These are phyloP conservation scores for Glyptemys insculpta DNA, from an alignment of 2,797 vertebrate genomes.

Conservation along the genomic window DNA sequence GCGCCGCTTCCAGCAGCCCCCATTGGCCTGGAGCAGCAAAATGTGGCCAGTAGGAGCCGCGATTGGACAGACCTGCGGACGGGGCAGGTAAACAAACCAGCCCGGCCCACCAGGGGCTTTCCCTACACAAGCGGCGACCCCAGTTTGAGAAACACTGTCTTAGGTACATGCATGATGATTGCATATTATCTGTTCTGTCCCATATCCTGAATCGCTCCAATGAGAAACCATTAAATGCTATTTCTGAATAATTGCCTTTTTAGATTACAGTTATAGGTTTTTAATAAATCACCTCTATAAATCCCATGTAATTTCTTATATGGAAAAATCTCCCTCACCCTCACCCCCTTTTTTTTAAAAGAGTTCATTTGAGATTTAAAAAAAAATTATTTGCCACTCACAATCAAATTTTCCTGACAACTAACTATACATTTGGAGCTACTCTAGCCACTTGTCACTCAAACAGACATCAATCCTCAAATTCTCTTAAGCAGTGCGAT, in stretches of 20 bases:
- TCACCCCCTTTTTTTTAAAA: slow-evolving; percentile 34
- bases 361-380: slow-evolving; percentile 47
- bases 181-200: neutral
- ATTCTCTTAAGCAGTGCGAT: neutral
- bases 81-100: too few relatives aligned
- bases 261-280: slow-evolving; percentile 11
- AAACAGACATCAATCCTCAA: neutral
- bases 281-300: slow-evolving; percentile 38
- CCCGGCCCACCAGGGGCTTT: too few relatives aligned
- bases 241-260: slow-evolving; percentile 13
- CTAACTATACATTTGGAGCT: neutral
- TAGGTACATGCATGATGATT: neutral
- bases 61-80: too few relatives aligned
- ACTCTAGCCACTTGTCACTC: neutral
- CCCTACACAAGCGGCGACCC: too few relatives aligned
- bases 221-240: neutral
- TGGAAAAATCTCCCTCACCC: slow-evolving; percentile 6
- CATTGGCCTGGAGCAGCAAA: too few relatives aligned
- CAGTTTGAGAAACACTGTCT: neutral
- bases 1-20: too few relatives aligned
- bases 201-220: neutral
- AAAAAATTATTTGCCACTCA: slow-evolving; percentile 8
- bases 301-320: slow-evolving; percentile 6
- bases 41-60: too few relatives aligned
- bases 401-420: neutral